Conservation (phyloP, 1,140 invertebrate species). For the Neotoxoptera formosana region DNA sequence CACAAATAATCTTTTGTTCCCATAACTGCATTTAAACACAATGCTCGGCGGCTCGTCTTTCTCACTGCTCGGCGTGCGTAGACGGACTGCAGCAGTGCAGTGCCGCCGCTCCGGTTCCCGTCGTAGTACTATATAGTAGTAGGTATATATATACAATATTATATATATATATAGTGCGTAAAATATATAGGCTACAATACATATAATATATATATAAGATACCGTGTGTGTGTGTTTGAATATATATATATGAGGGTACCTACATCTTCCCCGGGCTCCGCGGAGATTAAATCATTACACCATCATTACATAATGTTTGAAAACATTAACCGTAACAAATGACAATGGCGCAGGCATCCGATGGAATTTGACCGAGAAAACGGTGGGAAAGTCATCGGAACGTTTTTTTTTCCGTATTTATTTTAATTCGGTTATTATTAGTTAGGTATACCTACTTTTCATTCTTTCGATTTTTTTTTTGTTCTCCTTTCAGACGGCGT, state of each 20-base stretch:
- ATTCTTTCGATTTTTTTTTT: background rate
- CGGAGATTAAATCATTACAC: constrained; percentile 57
- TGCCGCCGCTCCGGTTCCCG: constrained; percentile 36
- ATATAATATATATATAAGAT: background rate
- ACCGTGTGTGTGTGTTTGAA: background rate
- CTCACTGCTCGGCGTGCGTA: constrained; percentile 16
- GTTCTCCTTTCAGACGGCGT: background rate
- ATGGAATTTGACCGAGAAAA: constrained; percentile 54
- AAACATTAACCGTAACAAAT: constrained; percentile 57
- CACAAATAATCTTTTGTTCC: constrained; percentile 58
- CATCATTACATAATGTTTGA: constrained; percentile 47
- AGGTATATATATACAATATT: background rate
- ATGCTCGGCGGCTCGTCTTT: constrained; percentile 48
- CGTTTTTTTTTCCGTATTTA: constrained; percentile 24
- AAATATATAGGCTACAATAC: background rate
- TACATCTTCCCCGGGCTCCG: background rate
- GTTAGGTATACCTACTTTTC: background rate
- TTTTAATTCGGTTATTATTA: constrained; percentile 26
- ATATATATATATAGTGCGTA: background rate
- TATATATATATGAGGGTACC: background rate
- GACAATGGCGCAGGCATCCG: background rate
- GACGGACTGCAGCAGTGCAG: constrained; percentile 32
- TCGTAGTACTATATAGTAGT: constrained; percentile 25
- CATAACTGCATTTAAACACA: constrained; percentile 58
- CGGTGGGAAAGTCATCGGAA: constrained; percentile 45